Percentiles rank a stretch among this genome's conserved stretches.
Conservation (phyloP, 1,140 invertebrate genomes). For the Drosophila ironensis region DNA sequence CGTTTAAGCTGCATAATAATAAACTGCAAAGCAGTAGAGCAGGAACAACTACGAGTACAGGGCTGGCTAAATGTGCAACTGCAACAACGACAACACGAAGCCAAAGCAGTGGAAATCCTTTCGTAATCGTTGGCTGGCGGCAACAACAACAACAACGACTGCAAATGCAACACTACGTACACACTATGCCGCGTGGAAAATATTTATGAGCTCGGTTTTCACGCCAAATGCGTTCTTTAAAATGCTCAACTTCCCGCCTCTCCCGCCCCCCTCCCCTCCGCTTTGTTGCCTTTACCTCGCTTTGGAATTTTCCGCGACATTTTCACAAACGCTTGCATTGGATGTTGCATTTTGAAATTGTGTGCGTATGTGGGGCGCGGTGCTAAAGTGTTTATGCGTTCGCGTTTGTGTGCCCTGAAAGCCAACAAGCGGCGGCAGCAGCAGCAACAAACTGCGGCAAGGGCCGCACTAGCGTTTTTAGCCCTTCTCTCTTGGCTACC, state of each 20-base stretch:
- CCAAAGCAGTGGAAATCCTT: constrained; percentile 69
- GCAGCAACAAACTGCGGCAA: constrained; percentile 2
- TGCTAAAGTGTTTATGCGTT: constrained; percentile 68
- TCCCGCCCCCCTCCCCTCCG: neutral
- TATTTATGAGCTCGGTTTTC: constrained; percentile 74
- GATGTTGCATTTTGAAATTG: constrained; percentile 19
- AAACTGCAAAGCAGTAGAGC: constrained; percentile 36
- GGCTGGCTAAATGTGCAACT: constrained; percentile 41
- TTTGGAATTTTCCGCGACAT: constrained; percentile 43
- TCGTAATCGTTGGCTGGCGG: constrained; percentile 64
- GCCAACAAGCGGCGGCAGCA: constrained; percentile 2
- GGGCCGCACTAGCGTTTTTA: constrained; percentile 9
- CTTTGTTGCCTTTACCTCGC: constrained; percentile 14
- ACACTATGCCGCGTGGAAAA: constrained; percentile 68
- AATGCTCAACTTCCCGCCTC: constrained; percentile 22
- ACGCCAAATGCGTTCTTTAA: constrained; percentile 71
- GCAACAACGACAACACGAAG: constrained; percentile 8
- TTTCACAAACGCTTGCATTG: constrained; percentile 51
- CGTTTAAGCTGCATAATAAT: constrained; percentile 46
- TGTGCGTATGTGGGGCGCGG: constrained; percentile 55
- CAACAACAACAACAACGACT: constrained; percentile 20
- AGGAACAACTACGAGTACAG: constrained; percentile 16
- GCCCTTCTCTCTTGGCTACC: neutral
- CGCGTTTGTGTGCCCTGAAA: constrained; percentile 40
- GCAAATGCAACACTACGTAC: constrained; percentile 32